phyloP scores from a whole-genome alignment of 2,888 invertebrate genomes.

The Cryptocheilus praepositus region DNA sequence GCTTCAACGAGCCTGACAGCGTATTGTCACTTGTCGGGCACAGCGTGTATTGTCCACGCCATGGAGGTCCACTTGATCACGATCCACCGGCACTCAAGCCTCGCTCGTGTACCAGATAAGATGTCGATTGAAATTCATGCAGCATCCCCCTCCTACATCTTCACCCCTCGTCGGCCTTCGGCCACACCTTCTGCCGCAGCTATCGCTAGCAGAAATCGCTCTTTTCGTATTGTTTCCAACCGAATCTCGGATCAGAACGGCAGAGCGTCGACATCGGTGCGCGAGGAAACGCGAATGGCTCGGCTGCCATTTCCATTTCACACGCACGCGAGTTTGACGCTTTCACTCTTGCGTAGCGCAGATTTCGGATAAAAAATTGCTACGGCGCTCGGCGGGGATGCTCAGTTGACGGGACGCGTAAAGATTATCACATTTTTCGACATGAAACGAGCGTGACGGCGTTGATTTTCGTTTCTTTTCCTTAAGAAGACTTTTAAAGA shows the following conservation, averaged over 20 bases:
- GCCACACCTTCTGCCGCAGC: conserved; percentile 31
- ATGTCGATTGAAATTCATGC: conserved; percentile 75
- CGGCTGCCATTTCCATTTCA: conserved; percentile 32
- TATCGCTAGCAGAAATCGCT: conserved; percentile 58
- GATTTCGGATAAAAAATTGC: too few relatives aligned
- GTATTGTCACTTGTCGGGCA: conserved; percentile 69
- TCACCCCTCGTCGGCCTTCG: conserved; percentile 1
- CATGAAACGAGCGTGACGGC: too few relatives aligned
- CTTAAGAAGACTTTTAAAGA: too few relatives aligned
- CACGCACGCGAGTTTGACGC: too few relatives aligned
- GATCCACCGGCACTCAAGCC: conserved; percentile 70
- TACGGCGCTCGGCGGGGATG: too few relatives aligned
- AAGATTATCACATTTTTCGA: too few relatives aligned
- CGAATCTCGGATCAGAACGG: conserved; percentile 42
- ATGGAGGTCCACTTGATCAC: conserved; percentile 75
- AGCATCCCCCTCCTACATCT: conserved; percentile 41
- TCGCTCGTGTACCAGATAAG: conserved; percentile 71
- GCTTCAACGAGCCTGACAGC: conserved; percentile 67
- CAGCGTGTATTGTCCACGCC: conserved; percentile 71
- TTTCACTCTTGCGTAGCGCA: neutral
- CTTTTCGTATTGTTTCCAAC: conserved; percentile 59
- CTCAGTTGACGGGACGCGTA: too few relatives aligned
- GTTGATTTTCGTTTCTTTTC: too few relatives aligned
- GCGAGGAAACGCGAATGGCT: conserved; percentile 18
- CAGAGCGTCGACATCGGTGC: conserved; percentile 41